These are phyloP conservation scores for Phthorimaea operculella DNA, from an alignment of 1,140 invertebrate species.

Conservation along the genomic window DNA sequence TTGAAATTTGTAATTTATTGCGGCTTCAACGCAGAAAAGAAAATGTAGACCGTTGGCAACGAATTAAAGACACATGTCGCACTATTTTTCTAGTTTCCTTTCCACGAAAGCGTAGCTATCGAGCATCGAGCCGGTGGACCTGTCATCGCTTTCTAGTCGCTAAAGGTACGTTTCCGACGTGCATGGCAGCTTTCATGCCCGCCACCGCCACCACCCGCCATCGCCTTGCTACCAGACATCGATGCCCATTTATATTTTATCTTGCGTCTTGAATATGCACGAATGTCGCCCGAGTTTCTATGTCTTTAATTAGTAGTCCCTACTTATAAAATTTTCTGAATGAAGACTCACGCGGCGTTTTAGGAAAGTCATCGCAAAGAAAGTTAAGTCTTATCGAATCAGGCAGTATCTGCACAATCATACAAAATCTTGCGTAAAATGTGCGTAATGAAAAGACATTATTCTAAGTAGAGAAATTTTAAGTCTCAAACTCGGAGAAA, in stretches of 20 bases:
- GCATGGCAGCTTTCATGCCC: conserved; percentile 1
- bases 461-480: too few species aligned
- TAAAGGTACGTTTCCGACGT: conserved; percentile 5
- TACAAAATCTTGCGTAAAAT: too few species aligned
- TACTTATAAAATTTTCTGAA: background rate
- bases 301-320: background rate
- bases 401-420: too few species aligned
- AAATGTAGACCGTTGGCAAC: too few species aligned
- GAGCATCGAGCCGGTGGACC: background rate
- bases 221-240: background rate
- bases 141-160: conserved; percentile 6
- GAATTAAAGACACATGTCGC: too few species aligned
- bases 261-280: background rate
- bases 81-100: background rate
- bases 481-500: too few species aligned
- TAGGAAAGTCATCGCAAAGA: too few species aligned
- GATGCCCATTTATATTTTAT: background rate
- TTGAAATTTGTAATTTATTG: too few species aligned
- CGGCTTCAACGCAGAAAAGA: too few species aligned
- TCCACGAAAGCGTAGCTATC: conserved; percentile 1
- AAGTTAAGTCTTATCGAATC: too few species aligned
- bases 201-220: background rate
- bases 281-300: background rate
- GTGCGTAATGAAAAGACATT: too few species aligned
- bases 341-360: too few species aligned